Evolutionary conservation across 35 echinoderm and acorn worm species (phyloP).

Genomic region (Nesometra sesokonis): DNA sequence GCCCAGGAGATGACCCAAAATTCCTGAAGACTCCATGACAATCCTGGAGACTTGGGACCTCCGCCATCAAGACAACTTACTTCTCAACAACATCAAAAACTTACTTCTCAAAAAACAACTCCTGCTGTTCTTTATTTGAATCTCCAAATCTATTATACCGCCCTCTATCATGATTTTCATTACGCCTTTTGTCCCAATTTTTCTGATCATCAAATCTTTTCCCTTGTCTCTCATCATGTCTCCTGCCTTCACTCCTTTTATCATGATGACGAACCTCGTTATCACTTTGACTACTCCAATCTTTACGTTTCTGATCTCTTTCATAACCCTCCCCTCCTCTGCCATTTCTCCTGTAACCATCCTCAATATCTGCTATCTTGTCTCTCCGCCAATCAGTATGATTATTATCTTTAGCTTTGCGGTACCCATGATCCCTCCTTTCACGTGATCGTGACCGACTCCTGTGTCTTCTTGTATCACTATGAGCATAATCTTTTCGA

Average conservation of each 20-base stretch:
- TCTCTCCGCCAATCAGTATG: too few species aligned
- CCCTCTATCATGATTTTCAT: neutral
- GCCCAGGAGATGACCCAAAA: too few species aligned
- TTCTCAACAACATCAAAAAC: neutral
- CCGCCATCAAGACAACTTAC: too few species aligned
- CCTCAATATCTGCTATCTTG: neutral
- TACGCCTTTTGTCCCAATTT: neutral
- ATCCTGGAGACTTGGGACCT: too few species aligned
- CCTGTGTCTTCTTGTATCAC: neutral
- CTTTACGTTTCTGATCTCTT: neutral
- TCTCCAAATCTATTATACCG: neutral
- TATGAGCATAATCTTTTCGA: neutral
- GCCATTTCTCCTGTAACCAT: neutral
- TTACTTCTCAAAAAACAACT: neutral
- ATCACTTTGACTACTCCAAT: neutral
- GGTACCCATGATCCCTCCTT: too few species aligned
- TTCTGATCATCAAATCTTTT: neutral
- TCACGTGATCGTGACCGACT: too few species aligned
- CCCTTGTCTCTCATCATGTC: neutral
- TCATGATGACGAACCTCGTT: neutral
- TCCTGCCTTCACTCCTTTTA: neutral
- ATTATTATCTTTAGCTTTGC: too few species aligned
- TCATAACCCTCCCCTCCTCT: neutral
- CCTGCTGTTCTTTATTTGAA: neutral
- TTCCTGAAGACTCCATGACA: too few species aligned